phyloP scores from a whole-genome alignment of 2,888 invertebrate genomes.

The Eristalinus sepulchralis region DNA sequence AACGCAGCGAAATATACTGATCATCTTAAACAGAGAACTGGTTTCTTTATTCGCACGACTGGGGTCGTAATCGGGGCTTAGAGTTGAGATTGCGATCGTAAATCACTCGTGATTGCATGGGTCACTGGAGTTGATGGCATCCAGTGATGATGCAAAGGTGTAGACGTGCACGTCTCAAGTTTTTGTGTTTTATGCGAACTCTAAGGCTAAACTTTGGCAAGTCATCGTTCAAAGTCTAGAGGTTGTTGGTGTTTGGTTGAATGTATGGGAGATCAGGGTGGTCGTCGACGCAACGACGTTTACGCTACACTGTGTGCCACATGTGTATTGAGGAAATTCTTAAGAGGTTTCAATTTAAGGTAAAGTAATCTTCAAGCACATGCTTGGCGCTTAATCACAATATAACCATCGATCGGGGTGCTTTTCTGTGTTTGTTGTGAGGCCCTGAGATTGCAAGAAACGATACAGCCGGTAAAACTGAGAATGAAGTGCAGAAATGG shows the following conservation, averaged over 20 bases:
- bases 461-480: no score
- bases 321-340: no score
- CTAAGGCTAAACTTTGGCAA: not conserved
- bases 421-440: no score
- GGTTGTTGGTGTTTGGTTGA: not conserved
- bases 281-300: no score
- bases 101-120: not conserved
- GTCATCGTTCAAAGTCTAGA: not conserved
- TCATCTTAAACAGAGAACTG: conserved; percentile 1
- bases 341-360: no score
- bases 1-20: conserved; percentile 42
- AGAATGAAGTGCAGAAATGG: no score
- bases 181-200: not conserved
- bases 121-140: not conserved
- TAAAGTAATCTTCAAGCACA: no score
- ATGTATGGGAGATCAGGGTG: not conserved
- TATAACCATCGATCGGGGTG: no score
- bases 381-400: no score
- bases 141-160: not conserved
- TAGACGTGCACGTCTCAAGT: not conserved
- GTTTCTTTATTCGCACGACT: not conserved
- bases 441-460: no score
- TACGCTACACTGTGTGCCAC: no score
- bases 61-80: not conserved
- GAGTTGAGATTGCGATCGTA: not conserved